Evolutionary conservation across 2,797 vertebrate species (phyloP), one percentile per base, ranked within the genome.

Genomic region (Myotis daubentonii): DNA sequence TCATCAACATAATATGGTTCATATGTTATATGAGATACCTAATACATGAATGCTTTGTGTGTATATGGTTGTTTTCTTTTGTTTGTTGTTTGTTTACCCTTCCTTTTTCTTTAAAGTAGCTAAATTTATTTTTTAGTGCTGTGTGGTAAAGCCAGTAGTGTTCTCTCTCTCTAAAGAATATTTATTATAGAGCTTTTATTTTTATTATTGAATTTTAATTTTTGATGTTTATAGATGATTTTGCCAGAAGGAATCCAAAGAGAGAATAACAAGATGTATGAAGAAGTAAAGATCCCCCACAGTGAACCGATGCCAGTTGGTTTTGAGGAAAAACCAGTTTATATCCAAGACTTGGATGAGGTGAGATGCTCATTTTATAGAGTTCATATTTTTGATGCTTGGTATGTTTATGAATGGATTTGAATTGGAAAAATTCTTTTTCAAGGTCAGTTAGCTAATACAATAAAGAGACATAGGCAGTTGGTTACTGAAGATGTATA

Each of bases 251-350:
- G 99, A 92, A 99, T 99, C 97, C 98, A 98, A 96, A 98, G 99
- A 97, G 99, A 99, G 68, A 99, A 99, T 98, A 99, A 96, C 91
- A 99, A 99, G 98, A 99, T 99, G 98, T 99, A 98, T 95, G 99
- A 99, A 98, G 99, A 99, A 97, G 98, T 99, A 72, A 99, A 98
- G 96, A 99, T 99, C 92, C 99, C 99, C 10, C 98, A 99, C 82
- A 99, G 98, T 49, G 99, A 99, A 30, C 99, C 99, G 94, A 99
- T 99, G 99, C 98, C 99, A 81, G 55, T 99, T 88, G 99, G 99
- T 78, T 98, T 99, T 96, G 99, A 99, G 96, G 99, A 99, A 98
- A 99, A 99, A 89, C 98, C 99, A 1, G 97, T 99, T 97, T 99
- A 98, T 97, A 99, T 99, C 97, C 98, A 99, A 84, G 99, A 99